Base-by-base conservation (phyloP, 2,888 invertebrate genomes). In the Lepetodrilus schrolli region DNA sequence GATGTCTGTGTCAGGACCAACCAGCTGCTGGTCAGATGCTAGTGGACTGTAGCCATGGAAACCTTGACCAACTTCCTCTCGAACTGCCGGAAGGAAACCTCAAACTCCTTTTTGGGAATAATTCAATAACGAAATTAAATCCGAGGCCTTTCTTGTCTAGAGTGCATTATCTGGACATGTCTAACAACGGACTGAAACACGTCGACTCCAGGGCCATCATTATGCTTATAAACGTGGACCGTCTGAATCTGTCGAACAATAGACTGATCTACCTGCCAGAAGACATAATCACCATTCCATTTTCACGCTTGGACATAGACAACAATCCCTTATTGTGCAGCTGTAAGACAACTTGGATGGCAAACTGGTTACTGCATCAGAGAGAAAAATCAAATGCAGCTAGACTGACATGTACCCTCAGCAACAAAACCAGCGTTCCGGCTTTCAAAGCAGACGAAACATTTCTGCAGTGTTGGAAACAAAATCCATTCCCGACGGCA, bases 1-100 rank as follows among this genome's bases (percentile, higher is more conserved):
- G 5, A 3, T 58, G 58, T 58, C 34, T 58, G 2, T 58, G 58
- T 58, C 58, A 58, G 26, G 34, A 58, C 34, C 58, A 58, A 34
- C 58, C 58, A 2, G 58, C 13, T 7, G 34, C 26, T 5, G 30
- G 30, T 2, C 30, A 34, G 10, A 13, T 58, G 30, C 30, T 58
- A 17, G 58, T 58, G 23, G 58, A 58, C 34, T 58, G 58, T 30
- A 8, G 17, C 1, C 26, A n/a, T 34, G 30, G 58, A 58, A 58
- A 34, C 58, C 30, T 58, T 3, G 34, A 26, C 13, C 26, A 7
- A n/a, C n/a, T 58, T 13, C 58, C 58, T 17, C 1, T 7, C 17
- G 30, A 23, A 13, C 30, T 58, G 13, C 58, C 58, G 7, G 13
- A 34, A 10, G 58, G 58, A n/a, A 30, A 58, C 17, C 30, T 58